phyloP scores from a whole-genome alignment of 1,140 invertebrate species.

The Dendroctonus valens region DNA sequence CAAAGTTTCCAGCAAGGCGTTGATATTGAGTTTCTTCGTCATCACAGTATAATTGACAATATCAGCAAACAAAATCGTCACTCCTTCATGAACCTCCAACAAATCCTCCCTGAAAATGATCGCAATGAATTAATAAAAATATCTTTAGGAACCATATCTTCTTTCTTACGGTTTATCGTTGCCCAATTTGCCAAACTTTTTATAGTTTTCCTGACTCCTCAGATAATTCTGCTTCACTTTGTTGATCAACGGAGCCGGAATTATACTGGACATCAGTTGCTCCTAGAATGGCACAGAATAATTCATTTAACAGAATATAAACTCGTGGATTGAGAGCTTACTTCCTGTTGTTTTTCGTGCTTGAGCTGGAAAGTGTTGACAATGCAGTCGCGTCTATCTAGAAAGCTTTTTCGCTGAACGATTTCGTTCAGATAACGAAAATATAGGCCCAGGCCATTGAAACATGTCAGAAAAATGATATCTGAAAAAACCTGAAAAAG shows the following conservation, averaged over 20 bases:
- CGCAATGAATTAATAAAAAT: constrained; percentile 1
- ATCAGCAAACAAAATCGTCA: constrained; percentile 93
- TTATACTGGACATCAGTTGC: constrained; percentile 80
- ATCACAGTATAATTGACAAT: constrained; percentile 94
- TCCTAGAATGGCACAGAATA: constrained; percentile 59
- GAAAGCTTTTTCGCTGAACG: constrained; percentile 79
- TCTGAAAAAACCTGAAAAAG: constrained; percentile 68
- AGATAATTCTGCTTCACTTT: constrained; percentile 56
- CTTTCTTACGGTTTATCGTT: constrained; percentile 10
- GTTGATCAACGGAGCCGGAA: constrained; percentile 81
- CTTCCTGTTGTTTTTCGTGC: constrained; percentile 83
- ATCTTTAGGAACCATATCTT: no score
- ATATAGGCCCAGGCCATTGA: constrained; percentile 80
- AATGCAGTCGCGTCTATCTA: constrained; percentile 82
- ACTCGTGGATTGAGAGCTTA: constrained; percentile 44
- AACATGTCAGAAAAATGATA: constrained; percentile 70
- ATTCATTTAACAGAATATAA: constrained; percentile 4
- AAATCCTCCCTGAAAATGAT: constrained; percentile 72
- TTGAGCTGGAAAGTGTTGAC: constrained; percentile 74
- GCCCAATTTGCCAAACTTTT: constrained; percentile 8
- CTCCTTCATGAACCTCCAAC: constrained; percentile 83
- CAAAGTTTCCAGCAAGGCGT: constrained; percentile 83
- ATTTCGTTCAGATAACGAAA: constrained; percentile 86
- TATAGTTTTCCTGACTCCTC: constrained; percentile 21
- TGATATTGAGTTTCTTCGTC: constrained; percentile 73